Percentiles rank a stretch among this genome's conserved stretches.
Conservation (phyloP, 2,888 invertebrate genomes). For the Lasioglossum villosulum region DNA sequence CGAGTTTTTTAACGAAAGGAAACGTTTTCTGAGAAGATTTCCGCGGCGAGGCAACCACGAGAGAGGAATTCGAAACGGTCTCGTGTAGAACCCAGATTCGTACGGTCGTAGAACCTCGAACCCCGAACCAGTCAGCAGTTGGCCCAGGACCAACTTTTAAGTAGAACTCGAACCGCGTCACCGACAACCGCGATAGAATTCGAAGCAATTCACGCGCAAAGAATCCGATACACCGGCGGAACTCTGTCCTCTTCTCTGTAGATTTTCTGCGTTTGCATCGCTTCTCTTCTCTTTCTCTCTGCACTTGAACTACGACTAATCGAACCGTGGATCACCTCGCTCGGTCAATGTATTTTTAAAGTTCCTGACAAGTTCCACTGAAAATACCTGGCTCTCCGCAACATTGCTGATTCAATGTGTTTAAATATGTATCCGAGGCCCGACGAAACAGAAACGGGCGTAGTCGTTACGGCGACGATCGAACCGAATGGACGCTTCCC, state of each 20-base stretch:
- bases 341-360: constrained; percentile 27
- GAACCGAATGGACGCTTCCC: constrained; percentile 7
- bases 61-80: constrained; percentile 14
- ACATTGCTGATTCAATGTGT: constrained; percentile 37
- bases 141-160: neutral
- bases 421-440: constrained; percentile 12
- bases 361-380: neutral
- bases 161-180: constrained; percentile 21
- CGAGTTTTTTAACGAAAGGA: neutral
- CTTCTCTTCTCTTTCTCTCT: neutral
- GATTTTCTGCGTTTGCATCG: neutral
- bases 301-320: neutral
- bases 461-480: constrained; percentile 8
- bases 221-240: constrained; percentile 6
- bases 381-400: constrained; percentile 10
- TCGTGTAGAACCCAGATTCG: constrained; percentile 21
- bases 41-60: neutral
- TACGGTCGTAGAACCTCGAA: constrained; percentile 18
- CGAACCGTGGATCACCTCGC: neutral
- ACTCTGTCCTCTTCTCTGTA: neutral
- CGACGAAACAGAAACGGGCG: neutral
- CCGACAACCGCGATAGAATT: constrained; percentile 10
- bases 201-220: constrained; percentile 14
- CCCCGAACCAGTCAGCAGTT: constrained; percentile 9
- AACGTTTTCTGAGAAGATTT: neutral